Conservation (phyloP, 1,140 invertebrate species). For the Scaptomyza pallida region DNA sequence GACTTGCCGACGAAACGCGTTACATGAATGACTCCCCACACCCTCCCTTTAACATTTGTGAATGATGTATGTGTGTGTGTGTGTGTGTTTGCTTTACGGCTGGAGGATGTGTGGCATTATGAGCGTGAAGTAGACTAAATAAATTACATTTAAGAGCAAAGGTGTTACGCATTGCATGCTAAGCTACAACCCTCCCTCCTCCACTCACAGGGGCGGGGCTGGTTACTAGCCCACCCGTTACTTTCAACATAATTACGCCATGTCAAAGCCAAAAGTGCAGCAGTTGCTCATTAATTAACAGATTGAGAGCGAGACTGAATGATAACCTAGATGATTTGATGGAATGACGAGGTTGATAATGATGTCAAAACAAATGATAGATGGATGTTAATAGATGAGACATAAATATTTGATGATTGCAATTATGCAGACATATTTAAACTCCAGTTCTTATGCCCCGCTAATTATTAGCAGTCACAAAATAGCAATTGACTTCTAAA, state of each 20-base stretch:
- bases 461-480: background rate
- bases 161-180: constrained; percentile 62
- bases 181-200: background rate
- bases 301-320: constrained; percentile 12
- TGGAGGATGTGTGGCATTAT: constrained; percentile 65
- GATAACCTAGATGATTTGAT: constrained; percentile 6
- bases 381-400: background rate
- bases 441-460: too few relatives aligned
- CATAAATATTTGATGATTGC: background rate
- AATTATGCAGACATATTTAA: background rate
- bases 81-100: constrained; percentile 18
- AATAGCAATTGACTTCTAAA: background rate
- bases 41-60: background rate
- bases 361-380: background rate
- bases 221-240: constrained; percentile 15
- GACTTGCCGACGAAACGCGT: constrained; percentile 71
- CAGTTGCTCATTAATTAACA: constrained; percentile 48
- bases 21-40: constrained; percentile 61
- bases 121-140: constrained; percentile 80
- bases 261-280: constrained; percentile 40
- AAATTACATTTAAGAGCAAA: constrained; percentile 78
- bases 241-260: constrained; percentile 36
- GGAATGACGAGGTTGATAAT: background rate
- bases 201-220: constrained; percentile 6
- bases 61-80: background rate